Percentiles rank a stretch among this genome's conserved stretches.
These are phyloP conservation scores for Leuciscus idus DNA, from an alignment of 2,113 vertebrate species.

Conservation along the genomic window DNA sequence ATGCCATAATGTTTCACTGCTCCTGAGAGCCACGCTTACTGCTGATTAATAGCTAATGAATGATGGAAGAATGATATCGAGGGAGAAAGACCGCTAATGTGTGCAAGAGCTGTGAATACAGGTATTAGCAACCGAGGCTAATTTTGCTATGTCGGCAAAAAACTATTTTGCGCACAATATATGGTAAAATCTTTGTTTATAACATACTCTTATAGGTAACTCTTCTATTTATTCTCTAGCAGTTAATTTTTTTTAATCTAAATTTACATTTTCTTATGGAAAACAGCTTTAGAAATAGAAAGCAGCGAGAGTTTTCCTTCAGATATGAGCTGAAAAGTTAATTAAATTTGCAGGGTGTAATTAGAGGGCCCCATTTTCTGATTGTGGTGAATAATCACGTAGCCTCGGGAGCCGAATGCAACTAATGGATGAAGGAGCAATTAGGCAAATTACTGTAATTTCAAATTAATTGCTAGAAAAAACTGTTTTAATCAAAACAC, in stretches of 20 bases:
- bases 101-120: not conserved
- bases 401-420: constrained; percentile 51
- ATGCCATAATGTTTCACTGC: not conserved
- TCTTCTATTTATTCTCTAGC: not conserved
- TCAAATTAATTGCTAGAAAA: constrained; percentile 56
- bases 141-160: not conserved
- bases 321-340: constrained; percentile 51
- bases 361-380: constrained; percentile 44
- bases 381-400: constrained; percentile 55
- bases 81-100: not conserved
- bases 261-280: not conserved
- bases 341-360: constrained; percentile 58
- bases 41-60: constrained; percentile 47
- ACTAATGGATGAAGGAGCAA: constrained; percentile 52
- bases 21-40: not conserved
- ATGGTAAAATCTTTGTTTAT: not conserved
- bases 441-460: constrained; percentile 56
- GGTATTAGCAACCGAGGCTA: not conserved
- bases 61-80: not conserved
- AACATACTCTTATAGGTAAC: not conserved
- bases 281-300: constrained; percentile 6
- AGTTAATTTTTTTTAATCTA: not conserved
- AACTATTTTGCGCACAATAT: not conserved
- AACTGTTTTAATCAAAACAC: constrained; percentile 53
- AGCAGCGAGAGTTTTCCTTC: not conserved